Percentiles rank a stretch among this genome's conserved stretches.
phyloP scores from a whole-genome alignment of 2,888 invertebrate species.

The Drosophila austrosaltans region DNA sequence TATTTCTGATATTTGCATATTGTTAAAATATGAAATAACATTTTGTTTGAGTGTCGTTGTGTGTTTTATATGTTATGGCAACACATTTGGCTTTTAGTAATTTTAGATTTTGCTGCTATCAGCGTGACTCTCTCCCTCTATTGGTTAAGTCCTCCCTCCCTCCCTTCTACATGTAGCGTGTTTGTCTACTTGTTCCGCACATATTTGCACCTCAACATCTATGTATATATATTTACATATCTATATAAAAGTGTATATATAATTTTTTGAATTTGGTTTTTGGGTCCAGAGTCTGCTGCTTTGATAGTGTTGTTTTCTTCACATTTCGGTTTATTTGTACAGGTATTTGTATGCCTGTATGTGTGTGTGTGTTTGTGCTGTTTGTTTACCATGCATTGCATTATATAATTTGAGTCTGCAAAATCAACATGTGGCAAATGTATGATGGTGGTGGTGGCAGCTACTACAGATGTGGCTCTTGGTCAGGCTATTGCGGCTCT shows the following conservation, averaged over 20 bases:
- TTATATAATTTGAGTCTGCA: constrained; percentile 65
- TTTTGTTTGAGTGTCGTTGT: constrained; percentile 31
- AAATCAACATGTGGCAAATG: constrained; percentile 67
- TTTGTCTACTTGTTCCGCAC: constrained; percentile 5
- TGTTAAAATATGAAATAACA: background rate
- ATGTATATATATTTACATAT: background rate
- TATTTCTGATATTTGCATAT: no score
- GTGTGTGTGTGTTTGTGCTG: constrained; percentile 34
- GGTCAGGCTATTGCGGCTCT: constrained; percentile 36
- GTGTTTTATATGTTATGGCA: constrained; percentile 56
- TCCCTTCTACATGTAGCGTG: background rate
- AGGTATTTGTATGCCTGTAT: constrained; percentile 42
- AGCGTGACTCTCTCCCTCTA: constrained; percentile 15
- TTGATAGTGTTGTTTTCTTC: constrained; percentile 69
- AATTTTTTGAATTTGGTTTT: constrained; percentile 29
- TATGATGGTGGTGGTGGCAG: constrained; percentile 11
- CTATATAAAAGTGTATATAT: background rate
- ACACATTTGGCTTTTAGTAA: constrained; percentile 68
- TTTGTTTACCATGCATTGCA: constrained; percentile 57
- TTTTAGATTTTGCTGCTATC: constrained; percentile 62
- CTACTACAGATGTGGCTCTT: constrained; percentile 12
- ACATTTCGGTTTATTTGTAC: constrained; percentile 52
- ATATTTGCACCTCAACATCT: constrained; percentile 15
- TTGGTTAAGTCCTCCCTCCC: no score
- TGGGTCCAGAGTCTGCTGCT: constrained; percentile 32